Evolutionary conservation across 2,113 vertebrate genomes (phyloP), one percentile per base, ranked within the genome.

Genomic region (Bolborhynchus lineola): DNA sequence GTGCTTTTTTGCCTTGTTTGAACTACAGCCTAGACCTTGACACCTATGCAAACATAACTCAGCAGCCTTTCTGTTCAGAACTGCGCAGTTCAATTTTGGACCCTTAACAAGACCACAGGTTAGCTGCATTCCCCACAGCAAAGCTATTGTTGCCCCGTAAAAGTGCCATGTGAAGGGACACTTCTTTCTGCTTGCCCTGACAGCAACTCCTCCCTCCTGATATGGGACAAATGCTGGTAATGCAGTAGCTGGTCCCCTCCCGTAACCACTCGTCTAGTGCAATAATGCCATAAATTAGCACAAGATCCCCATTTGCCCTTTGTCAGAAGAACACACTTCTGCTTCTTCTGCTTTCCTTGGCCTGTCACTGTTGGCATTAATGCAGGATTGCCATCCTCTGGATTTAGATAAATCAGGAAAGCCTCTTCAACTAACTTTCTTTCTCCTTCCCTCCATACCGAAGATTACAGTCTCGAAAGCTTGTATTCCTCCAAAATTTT

Each of bases 71-170:
- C 31, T 62, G 64, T 39, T 11, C 21, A 64, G 53, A 79, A 4
- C 31, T 39, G 25, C 23, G 28, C 9, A 3, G 1, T 3, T 31
- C 24, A 7, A 0, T 49, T 24, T 31, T 62, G 47, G 15, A 29
- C 33, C 8, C 5, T 10, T 53, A 49, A 62, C 6, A 26, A 18
- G 42, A 31, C 23, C 23, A 8, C 33, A 49, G 6, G 17, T 37
- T 29, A 44, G n/a, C 7, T 72, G 1, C 37, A 8, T 6, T 46
- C 37, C 72, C 42, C 46, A 5, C 0, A 0, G 26, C 6, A 23
- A 12, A 18, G 23, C 42, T 13, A 7, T 4, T 6, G 0, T 0
- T n/a, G n/a, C 28, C 37, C 5, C 0, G 2, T 15, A 9, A 13
- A 11, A 0, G 2, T 50, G 42, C 55, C 25, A 11, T 5, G 24